phyloP scores from a whole-genome alignment of 2,113 vertebrate genomes.

The Gallinago undulata region DNA sequence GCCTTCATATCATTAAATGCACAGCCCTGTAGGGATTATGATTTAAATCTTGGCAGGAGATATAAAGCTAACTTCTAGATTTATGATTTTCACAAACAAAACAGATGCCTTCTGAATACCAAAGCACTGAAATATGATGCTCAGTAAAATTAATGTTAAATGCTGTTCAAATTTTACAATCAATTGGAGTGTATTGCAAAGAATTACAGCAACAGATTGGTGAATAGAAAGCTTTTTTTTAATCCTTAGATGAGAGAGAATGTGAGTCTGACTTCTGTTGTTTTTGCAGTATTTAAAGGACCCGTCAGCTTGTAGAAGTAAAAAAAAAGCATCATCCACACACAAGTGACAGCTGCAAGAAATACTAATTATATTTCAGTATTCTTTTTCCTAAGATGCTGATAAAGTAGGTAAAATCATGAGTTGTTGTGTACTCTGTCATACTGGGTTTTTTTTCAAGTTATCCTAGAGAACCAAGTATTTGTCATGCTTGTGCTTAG shows the following conservation, averaged over 20 bases:
- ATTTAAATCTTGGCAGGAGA: constrained; percentile 8
- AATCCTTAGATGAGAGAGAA: neutral
- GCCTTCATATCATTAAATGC: neutral
- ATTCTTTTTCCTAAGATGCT: neutral
- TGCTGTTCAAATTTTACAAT: neutral
- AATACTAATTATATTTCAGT: neutral
- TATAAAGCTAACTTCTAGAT: neutral
- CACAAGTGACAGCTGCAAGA: neutral
- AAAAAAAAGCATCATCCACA: neutral
- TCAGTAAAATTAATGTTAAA: constrained; percentile 16
- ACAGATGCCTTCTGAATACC: neutral
- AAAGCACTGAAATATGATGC: neutral
- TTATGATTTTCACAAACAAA: neutral
- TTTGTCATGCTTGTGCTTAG: neutral
- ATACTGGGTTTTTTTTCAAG: neutral
- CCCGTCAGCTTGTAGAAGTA: neutral
- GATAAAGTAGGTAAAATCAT: neutral
- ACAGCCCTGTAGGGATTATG: neutral
- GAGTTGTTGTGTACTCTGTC: neutral
- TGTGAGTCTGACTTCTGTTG: neutral
- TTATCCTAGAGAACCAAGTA: neutral
- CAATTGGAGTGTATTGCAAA: neutral
- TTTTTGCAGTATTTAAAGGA: neutral
- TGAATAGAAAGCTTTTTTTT: neutral
- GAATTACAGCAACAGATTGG: neutral